These are phyloP conservation scores for Hippoglossus hippoglossus DNA, from an alignment of 2,797 vertebrate species.

Conservation along the genomic window DNA sequence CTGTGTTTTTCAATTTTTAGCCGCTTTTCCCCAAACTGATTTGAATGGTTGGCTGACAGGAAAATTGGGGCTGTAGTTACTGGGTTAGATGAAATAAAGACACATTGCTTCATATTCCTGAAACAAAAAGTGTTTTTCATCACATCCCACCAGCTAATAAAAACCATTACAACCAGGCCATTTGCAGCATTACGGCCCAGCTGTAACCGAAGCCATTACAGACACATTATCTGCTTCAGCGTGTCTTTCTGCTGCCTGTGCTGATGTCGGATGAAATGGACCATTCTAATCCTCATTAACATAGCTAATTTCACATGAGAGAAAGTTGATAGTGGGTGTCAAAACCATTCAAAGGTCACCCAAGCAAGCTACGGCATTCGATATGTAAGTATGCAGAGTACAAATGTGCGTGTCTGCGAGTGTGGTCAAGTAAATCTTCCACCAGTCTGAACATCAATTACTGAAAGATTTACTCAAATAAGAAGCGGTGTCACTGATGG, in stretches of 20 bases:
- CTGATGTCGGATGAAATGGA: constrained; percentile 71
- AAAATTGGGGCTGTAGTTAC: constrained; percentile 11
- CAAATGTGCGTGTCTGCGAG: not conserved
- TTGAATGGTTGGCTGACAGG: constrained; percentile 20
- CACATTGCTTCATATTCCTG: constrained; percentile 31
- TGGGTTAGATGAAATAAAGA: constrained; percentile 15
- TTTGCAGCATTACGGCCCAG: constrained; percentile 35
- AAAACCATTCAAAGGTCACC: constrained; percentile 70
- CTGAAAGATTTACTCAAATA: not conserved
- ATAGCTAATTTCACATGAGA: constrained; percentile 76
- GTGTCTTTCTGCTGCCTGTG: constrained; percentile 63
- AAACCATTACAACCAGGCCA: constrained; percentile 48
- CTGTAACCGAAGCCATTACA: constrained; percentile 71
- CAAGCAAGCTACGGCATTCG: constrained; percentile 41
- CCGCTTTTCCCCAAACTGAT: constrained; percentile 28
- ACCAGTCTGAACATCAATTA: not conserved
- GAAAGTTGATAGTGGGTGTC: constrained; percentile 70
- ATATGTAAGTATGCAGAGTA: not conserved
- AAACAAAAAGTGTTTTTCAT: constrained; percentile 22
- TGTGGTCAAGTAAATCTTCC: not conserved
- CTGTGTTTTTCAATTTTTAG: constrained; percentile 28
- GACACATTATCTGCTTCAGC: constrained; percentile 73
- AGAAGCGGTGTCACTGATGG: not conserved
- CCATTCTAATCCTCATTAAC: constrained; percentile 78
- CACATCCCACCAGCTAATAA: constrained; percentile 48